These are phyloP conservation scores for Sitobion miscanthi DNA, from an alignment of 1,140 invertebrate genomes.

Conservation along the genomic window DNA sequence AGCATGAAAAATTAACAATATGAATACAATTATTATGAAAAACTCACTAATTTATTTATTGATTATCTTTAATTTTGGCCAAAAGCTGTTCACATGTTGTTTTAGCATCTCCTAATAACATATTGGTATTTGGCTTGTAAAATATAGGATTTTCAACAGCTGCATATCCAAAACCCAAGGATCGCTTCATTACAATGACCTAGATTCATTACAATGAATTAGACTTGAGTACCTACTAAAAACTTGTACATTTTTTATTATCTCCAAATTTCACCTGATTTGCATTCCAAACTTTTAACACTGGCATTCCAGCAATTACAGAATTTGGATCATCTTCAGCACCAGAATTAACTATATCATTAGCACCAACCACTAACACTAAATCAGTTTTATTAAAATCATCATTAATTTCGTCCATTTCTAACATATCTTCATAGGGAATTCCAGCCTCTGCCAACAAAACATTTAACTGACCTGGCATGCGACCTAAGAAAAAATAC, in stretches of 20 bases:
- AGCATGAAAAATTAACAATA: not conserved
- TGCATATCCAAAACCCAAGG: slow-evolving; percentile 81
- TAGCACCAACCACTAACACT: slow-evolving; percentile 87
- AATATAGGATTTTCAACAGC: slow-evolving; percentile 93
- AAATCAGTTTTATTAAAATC: slow-evolving; percentile 86
- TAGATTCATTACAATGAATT: slow-evolving; percentile 61
- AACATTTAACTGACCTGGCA: slow-evolving; percentile 91
- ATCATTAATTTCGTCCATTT: slow-evolving; percentile 94
- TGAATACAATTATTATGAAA: not conserved
- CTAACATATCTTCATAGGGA: slow-evolving; percentile 88
- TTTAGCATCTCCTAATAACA: slow-evolving; percentile 92
- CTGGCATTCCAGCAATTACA: slow-evolving; percentile 92
- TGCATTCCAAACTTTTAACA: slow-evolving; percentile 84
- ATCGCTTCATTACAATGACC: slow-evolving; percentile 91
- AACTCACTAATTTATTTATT: not conserved
- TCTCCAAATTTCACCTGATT: slow-evolving; percentile 70
- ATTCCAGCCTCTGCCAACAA: slow-evolving; percentile 91
- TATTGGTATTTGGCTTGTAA: slow-evolving; percentile 87
- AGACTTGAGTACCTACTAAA: not conserved
- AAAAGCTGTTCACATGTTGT: slow-evolving; percentile 77
- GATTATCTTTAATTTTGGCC: slow-evolving; percentile 5
- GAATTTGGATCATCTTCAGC: slow-evolving; percentile 91
- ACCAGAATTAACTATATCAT: slow-evolving; percentile 91
- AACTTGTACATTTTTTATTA: not conserved
- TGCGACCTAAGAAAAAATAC: slow-evolving; percentile 71